These are phyloP conservation scores for Dioctria linearis DNA, from an alignment of 2,888 invertebrate species.

Conservation along the genomic window DNA sequence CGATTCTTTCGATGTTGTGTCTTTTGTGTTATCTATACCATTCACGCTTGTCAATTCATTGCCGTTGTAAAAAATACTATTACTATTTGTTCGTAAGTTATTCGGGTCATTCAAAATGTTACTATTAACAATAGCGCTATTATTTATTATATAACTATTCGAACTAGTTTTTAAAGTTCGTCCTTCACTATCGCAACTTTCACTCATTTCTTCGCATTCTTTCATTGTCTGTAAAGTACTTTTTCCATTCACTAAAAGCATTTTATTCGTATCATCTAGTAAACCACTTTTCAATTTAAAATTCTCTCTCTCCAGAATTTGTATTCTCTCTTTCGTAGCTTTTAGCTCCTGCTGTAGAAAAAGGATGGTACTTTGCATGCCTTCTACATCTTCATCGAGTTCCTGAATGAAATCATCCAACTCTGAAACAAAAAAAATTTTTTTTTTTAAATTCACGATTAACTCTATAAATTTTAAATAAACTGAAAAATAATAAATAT, in stretches of 20 bases:
- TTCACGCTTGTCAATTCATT: slow-evolving; percentile 51
- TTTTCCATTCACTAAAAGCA: slow-evolving; percentile 56
- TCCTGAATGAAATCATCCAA: slow-evolving; percentile 96
- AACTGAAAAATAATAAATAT: no score
- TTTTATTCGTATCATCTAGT: slow-evolving; percentile 12
- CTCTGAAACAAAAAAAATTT: slow-evolving; percentile 75
- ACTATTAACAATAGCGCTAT: slow-evolving; percentile 40
- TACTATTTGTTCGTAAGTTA: slow-evolving; percentile 56
- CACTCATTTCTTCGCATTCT: slow-evolving; percentile 56
- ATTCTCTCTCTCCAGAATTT: slow-evolving; percentile 77
- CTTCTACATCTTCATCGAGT: slow-evolving; percentile 97
- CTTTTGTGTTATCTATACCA: slow-evolving; percentile 42
- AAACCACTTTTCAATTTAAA: slow-evolving; percentile 64
- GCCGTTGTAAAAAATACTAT: slow-evolving; percentile 54
- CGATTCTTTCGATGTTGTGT: slow-evolving; percentile 35
- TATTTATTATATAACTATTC: slow-evolving; percentile 36
- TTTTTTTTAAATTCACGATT: background rate
- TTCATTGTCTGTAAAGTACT: slow-evolving; percentile 50
- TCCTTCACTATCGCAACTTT: slow-evolving; percentile 57
- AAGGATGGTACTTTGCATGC: slow-evolving; percentile 97
- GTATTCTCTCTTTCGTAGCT: slow-evolving; percentile 82
- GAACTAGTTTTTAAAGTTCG: slow-evolving; percentile 56
- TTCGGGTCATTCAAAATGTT: slow-evolving; percentile 51
- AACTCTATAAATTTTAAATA: no score
- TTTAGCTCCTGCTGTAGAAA: slow-evolving; percentile 94